Evolutionary conservation across 2,113 vertebrate genomes (phyloP).

Genomic region (Colaptes auratus): DNA sequence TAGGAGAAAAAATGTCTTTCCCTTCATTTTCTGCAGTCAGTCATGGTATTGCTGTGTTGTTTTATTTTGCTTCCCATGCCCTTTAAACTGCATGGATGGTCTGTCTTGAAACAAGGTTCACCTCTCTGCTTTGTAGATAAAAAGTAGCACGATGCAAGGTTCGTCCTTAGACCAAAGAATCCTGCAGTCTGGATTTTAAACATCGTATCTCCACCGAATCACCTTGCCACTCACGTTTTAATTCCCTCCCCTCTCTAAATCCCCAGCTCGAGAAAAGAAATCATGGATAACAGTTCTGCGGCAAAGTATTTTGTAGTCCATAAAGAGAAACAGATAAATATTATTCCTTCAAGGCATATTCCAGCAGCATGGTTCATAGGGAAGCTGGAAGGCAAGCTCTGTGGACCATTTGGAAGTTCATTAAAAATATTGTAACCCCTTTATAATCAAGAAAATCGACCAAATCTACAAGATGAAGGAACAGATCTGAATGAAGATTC

Average conservation of each 20-base stretch:
- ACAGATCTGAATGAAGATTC: background rate
- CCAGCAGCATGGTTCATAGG: background rate
- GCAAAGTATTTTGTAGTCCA: background rate
- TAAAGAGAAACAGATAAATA: background rate
- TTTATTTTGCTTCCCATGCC: background rate
- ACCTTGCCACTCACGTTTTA: background rate
- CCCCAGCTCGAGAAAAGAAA: background rate
- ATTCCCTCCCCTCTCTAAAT: background rate
- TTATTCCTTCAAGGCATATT: background rate
- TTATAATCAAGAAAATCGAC: background rate
- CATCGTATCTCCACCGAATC: background rate
- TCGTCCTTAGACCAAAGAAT: background rate
- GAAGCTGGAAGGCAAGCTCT: background rate
- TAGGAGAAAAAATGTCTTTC: background rate
- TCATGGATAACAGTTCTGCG: background rate
- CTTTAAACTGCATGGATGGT: background rate
- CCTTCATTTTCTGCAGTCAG: background rate
- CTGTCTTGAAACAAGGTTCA: slow-evolving; percentile 19
- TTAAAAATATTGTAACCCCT: background rate
- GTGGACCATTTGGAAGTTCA: background rate
- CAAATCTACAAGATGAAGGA: background rate
- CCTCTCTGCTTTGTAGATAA: background rate
- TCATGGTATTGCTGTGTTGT: background rate
- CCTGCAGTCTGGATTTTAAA: background rate
- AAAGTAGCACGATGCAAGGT: background rate